Percentiles rank a stretch among this genome's conserved stretches.
These are phyloP conservation scores for Sus cebifrons DNA, from an alignment of 2,797 vertebrate genomes.

Conservation along the genomic window DNA sequence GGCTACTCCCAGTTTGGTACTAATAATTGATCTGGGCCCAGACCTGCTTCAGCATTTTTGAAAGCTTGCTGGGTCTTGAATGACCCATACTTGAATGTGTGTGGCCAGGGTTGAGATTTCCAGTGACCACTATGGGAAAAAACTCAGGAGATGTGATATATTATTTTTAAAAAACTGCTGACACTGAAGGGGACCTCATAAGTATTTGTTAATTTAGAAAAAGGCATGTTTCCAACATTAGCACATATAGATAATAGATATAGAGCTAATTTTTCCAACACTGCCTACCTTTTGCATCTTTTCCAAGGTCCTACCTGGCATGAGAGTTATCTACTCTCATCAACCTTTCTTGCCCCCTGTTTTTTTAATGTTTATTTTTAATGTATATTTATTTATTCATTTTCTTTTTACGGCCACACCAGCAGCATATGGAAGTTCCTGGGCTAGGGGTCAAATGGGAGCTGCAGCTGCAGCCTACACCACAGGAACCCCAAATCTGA, in stretches of 20 bases:
- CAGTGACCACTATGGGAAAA: not conserved
- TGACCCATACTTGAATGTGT: not conserved
- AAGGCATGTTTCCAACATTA: not conserved
- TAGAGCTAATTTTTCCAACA: not conserved
- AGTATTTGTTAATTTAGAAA: not conserved
- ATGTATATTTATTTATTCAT: too few relatives aligned
- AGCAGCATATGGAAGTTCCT: too few relatives aligned
- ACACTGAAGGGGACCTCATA: not conserved
- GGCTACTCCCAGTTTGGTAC: not conserved
- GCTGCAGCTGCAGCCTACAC: too few relatives aligned
- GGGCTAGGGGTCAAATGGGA: too few relatives aligned
- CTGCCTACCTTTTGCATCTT: not conserved
- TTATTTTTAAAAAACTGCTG: not conserved
- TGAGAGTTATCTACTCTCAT: not conserved
- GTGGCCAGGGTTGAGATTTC: not conserved
- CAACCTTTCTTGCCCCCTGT: too few relatives aligned
- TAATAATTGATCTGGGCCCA: not conserved
- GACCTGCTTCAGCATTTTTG: not conserved
- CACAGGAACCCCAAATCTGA: too few relatives aligned
- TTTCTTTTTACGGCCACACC: too few relatives aligned
- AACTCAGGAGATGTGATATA: not conserved
- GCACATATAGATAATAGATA: not conserved
- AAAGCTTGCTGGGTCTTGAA: not conserved
- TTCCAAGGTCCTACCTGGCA: not conserved
- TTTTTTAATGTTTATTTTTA: too few relatives aligned